Base-by-base conservation (phyloP, 2,113 vertebrate species). In the Microcebus tavaratra region DNA sequence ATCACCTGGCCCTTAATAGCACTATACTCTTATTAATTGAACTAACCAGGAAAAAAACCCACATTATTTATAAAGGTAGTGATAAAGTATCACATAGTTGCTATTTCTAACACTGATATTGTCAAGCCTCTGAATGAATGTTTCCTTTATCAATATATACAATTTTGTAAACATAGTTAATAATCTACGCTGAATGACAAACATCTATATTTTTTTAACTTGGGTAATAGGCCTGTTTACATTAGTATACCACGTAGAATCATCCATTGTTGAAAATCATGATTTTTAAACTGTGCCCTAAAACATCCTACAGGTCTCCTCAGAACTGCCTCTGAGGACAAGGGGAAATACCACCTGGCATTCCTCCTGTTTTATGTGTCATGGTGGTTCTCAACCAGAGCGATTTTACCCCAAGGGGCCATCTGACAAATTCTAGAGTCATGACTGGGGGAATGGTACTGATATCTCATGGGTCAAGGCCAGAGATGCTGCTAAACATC, bases 21-120 rank as follows among this genome's bases (percentile, higher is more conserved):
- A 61, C 1, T 2, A 12, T 70, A 25, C 3, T 93, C 5, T 90
- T 90, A 53, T 80, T 91, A 88, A 90, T 42, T 73, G 8, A 96
- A 72, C 5, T 85, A 78, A 83, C 20, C 36, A 83, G 17, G 25
- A 42, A 63, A 92, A 92, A 57, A 4, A 50, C 34, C 73, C 0
- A 61, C 27, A 8, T 6, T 88, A 5, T 57, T 86, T 13, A 17
- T 61, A 57, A 91, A 68, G 6, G 15, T 55, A 67, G 5, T 83
- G 21, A 89, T 73, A 57, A 73, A 36, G 4, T 80, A 34, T n/a
- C 15, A 27, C 39, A 4, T 79, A 45, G 17, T 83, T 91, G 2
- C 18, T 45, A 21, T 68, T 88, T 96, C 82, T 92, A 42, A 63
- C 21, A 25, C 0, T 72, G 23, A 53, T n/a, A 45, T 83, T 53